Base-by-base conservation (phyloP, 2,888 invertebrate species). In the Drosophila rellima region DNA sequence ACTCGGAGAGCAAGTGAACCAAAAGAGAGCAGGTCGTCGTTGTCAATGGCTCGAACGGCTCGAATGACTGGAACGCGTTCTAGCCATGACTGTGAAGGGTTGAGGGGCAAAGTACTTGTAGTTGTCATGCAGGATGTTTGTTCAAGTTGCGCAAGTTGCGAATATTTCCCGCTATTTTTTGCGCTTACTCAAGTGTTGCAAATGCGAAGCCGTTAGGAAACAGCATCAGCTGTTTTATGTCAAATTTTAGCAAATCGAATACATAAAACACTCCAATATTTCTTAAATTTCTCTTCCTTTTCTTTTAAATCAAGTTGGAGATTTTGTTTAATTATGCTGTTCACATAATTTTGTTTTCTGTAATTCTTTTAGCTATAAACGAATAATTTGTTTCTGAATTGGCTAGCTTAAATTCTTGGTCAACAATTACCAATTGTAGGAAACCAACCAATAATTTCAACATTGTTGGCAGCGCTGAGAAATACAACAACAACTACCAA, bases 111-210 rank as follows among this genome's bases (percentile, higher is more conserved):
- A 45, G 42, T 23, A 29, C 54, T 45, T 44, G 48, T 42, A 73
- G 77, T 70, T 67, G 77, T 74, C 64, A 59, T 60, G 74, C 78
- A 82, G 80, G 78, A 79, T 66, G 66, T 71, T 71, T 52, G 62
- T 20, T 40, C 57, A 63, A 76, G 70, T 82, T 83, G 83, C 86
- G 86, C 83, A 83, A 83, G 86, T 74, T 26, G 26, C 26, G 68
- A 61, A 73, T 63, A 83, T 70, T 80, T 83, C 86, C 83, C 83
- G 81, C 70, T 83, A 83, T 83, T 80, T 59, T 59, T 35, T 50
- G 54, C 42, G 45, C 29, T 37, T 26, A 33, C 45, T 45, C 37
- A 31, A 45, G 18, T 33, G 37, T 26, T 11, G n/a, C 44, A 35
- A 29, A 31, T 20, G 45, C 11, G 11, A 39, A 47, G 31, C n/a